Percentiles rank a stretch among this genome's conserved stretches.
phyloP scores from a whole-genome alignment of 2,888 invertebrate genomes.

The Nemapogon koenigi region DNA sequence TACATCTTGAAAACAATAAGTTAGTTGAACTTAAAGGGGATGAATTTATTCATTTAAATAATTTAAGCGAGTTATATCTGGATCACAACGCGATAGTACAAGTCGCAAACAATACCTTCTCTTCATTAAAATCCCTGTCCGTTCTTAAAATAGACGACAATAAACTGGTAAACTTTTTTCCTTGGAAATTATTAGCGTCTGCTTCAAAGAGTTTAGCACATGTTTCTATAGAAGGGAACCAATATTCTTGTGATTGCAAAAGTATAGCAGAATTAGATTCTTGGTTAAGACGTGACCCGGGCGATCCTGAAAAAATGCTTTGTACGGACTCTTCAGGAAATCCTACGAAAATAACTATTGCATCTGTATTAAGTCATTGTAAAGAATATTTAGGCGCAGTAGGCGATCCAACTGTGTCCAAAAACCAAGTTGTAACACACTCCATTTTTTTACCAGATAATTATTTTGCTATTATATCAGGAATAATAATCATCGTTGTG shows the following conservation, averaged over 20 bases:
- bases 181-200: slow-evolving; percentile 73
- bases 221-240: slow-evolving; percentile 78
- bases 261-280: slow-evolving; percentile 73
- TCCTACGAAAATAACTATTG: slow-evolving; percentile 58
- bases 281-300: slow-evolving; percentile 72
- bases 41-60: slow-evolving; percentile 79
- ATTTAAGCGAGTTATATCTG: slow-evolving; percentile 77
- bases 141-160: slow-evolving; percentile 79
- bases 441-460: slow-evolving; percentile 70
- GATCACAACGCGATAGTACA: slow-evolving; percentile 78
- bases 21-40: slow-evolving; percentile 76
- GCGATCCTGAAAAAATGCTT: slow-evolving; percentile 73
- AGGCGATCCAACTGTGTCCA: slow-evolving; percentile 48
- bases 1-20: slow-evolving; percentile 81
- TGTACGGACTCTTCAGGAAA: slow-evolving; percentile 66
- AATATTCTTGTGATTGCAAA: slow-evolving; percentile 84
- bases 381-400: slow-evolving; percentile 67
- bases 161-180: slow-evolving; percentile 76
- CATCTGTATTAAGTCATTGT: slow-evolving; percentile 64
- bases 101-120: slow-evolving; percentile 81
- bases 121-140: slow-evolving; percentile 73
- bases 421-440: slow-evolving; percentile 61
- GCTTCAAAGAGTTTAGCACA: slow-evolving; percentile 67
- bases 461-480: slow-evolving; percentile 78
- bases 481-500: slow-evolving; percentile 72